These are phyloP conservation scores for Clepsis dumicolana DNA, from an alignment of 2,888 invertebrate genomes.

Conservation along the genomic window DNA sequence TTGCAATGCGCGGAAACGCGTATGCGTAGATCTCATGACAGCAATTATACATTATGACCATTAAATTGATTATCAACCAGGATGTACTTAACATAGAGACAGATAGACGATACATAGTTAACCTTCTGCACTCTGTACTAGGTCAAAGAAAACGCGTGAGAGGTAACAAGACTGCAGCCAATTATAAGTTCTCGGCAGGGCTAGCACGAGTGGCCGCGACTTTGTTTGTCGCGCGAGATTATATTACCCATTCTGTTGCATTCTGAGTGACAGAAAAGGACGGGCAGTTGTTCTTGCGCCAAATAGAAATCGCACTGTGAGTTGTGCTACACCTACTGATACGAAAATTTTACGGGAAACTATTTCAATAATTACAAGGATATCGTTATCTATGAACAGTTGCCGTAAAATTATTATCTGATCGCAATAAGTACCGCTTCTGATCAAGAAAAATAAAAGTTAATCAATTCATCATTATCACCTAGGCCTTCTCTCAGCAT, in stretches of 20 bases:
- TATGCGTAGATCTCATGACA: not conserved
- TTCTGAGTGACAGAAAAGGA: too few relatives aligned
- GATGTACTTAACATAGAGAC: not conserved
- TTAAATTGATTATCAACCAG: not conserved
- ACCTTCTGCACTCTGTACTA: constrained; percentile 4
- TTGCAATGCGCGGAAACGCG: too few relatives aligned
- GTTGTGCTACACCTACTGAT: too few relatives aligned
- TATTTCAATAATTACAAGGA: too few relatives aligned
- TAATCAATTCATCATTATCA: too few relatives aligned
- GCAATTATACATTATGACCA: not conserved
- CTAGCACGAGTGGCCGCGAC: too few relatives aligned
- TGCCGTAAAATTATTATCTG: not conserved
- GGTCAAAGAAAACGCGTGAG: not conserved
- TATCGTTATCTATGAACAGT: not conserved
- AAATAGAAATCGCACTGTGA: too few relatives aligned
- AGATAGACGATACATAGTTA: constrained; percentile 22
- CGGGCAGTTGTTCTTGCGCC: too few relatives aligned
- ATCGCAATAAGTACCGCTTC: not conserved
- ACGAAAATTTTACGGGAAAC: not conserved
- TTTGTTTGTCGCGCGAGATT: too few relatives aligned
- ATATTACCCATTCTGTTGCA: too few relatives aligned
- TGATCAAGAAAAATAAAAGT: not conserved
- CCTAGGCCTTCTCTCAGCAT: too few relatives aligned
- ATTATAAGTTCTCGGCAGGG: not conserved
- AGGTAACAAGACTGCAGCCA: not conserved